phyloP scores from a whole-genome alignment of 2,797 vertebrate species.

The Takifugu rubripes region DNA sequence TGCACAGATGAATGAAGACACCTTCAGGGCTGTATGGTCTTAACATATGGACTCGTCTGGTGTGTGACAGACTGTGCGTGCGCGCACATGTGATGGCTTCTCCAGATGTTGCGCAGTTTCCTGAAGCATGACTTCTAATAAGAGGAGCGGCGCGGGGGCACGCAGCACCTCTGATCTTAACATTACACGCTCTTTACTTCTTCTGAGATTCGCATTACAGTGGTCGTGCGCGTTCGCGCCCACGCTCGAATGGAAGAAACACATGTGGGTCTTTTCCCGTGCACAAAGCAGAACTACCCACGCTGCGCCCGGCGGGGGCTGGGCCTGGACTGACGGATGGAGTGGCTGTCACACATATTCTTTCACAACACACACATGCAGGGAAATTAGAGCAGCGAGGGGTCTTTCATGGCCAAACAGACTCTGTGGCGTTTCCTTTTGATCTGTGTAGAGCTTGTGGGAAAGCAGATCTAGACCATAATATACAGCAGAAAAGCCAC shows the following conservation, averaged over 20 bases:
- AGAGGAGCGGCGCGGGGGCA: constrained; percentile 20
- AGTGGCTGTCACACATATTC: constrained; percentile 37
- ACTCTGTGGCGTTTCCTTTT: constrained; percentile 31
- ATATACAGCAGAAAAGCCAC: constrained; percentile 58
- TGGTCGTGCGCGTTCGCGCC: constrained; percentile 51
- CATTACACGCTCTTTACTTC: constrained; percentile 19
- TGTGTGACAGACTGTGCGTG: not conserved
- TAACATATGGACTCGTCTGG: constrained; percentile 29
- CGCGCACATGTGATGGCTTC: constrained; percentile 26
- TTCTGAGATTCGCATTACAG: constrained; percentile 47
- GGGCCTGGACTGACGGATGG: constrained; percentile 41
- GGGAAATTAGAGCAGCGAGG: constrained; percentile 10
- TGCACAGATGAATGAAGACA: constrained; percentile 29
- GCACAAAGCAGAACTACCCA: constrained; percentile 10
- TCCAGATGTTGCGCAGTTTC: constrained; percentile 57
- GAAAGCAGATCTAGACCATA: constrained; percentile 33
- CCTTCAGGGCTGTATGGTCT: constrained; percentile 29
- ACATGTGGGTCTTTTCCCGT: constrained; percentile 43
- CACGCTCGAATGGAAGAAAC: constrained; percentile 51
- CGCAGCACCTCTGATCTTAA: constrained; percentile 28
- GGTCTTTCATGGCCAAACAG: constrained; percentile 30
- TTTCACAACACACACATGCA: constrained; percentile 9
- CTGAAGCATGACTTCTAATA: constrained; percentile 37
- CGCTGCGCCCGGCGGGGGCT: constrained; percentile 21
- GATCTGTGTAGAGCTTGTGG: constrained; percentile 40